Evolutionary conservation across 1,140 invertebrate species (phyloP).

Genomic region (Anastrepha obliqua): DNA sequence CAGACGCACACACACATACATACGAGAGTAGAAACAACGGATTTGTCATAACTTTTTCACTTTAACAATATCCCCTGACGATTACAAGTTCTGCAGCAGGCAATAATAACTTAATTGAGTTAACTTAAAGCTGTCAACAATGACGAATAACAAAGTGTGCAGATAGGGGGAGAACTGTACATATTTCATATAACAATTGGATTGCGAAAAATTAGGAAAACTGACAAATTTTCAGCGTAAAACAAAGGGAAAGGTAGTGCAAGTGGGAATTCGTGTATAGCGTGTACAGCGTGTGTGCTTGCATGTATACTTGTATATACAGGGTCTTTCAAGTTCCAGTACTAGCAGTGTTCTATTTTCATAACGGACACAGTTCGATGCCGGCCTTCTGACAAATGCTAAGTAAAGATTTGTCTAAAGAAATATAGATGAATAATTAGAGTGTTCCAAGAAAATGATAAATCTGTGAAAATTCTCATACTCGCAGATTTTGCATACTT

Average conservation of each 20-base stretch:
- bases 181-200: slow-evolving; percentile 15
- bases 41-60: slow-evolving; percentile 51
- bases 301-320: no score
- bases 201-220: slow-evolving; percentile 9
- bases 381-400: no score
- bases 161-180: background rate
- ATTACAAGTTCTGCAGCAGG: slow-evolving; percentile 26
- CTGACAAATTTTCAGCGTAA: background rate
- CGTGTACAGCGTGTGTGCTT: background rate
- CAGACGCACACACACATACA: background rate
- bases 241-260: background rate
- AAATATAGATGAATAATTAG: no score
- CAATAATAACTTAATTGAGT: slow-evolving; percentile 56
- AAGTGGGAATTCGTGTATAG: background rate
- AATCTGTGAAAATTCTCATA: no score
- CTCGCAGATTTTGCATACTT: no score
- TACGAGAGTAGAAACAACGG: background rate
- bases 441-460: no score
- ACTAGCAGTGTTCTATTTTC: no score
- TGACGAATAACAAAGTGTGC: slow-evolving; percentile 33
- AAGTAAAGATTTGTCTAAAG: no score
- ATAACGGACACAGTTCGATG: no score
- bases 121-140: slow-evolving; percentile 56
- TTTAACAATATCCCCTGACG: background rate
- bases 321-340: no score